Percentiles rank a stretch among this genome's conserved stretches.
phyloP scores from a whole-genome alignment of 2,113 vertebrate genomes.

The Leucosticte australis region DNA sequence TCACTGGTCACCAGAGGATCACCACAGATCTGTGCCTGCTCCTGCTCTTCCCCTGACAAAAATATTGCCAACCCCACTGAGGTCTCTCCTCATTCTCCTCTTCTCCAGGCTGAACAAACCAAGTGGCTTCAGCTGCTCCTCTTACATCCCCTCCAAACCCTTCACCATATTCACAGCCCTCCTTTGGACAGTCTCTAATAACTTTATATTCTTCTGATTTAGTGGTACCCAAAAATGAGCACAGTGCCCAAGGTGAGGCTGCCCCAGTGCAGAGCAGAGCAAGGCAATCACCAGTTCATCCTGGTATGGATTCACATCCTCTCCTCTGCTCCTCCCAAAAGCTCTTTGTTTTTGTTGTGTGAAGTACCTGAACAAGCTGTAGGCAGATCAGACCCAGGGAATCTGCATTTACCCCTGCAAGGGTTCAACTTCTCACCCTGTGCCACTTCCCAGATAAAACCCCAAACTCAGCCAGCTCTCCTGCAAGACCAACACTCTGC shows the following conservation, averaged over 20 bases:
- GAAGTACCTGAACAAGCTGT: neutral
- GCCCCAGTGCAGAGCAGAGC: rapidly evolving
- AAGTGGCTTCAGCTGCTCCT: neutral
- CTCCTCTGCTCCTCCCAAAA: neutral
- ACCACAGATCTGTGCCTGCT: neutral
- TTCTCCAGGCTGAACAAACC: neutral
- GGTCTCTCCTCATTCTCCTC: neutral
- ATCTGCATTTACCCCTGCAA: neutral
- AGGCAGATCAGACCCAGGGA: neutral
- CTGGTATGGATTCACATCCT: neutral
- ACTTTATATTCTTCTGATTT: neutral
- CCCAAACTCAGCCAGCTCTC: neutral
- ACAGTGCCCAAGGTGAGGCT: neutral
- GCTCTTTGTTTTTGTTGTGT: neutral
- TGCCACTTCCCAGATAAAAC: neutral
- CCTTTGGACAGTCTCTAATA: neutral
- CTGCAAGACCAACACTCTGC: neutral
- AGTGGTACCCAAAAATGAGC: neutral
- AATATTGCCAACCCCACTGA: neutral
- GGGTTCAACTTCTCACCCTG: neutral
- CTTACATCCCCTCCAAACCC: neutral
- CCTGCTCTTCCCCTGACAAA: neutral
- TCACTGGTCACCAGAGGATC: neutral
- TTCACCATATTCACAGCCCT: neutral
- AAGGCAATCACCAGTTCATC: neutral